A percentile compares a stretch with the other conserved stretches of the same genome.
Evolutionary conservation across 1,140 invertebrate genomes (phyloP).

Genomic region (Bombus superbus): DNA sequence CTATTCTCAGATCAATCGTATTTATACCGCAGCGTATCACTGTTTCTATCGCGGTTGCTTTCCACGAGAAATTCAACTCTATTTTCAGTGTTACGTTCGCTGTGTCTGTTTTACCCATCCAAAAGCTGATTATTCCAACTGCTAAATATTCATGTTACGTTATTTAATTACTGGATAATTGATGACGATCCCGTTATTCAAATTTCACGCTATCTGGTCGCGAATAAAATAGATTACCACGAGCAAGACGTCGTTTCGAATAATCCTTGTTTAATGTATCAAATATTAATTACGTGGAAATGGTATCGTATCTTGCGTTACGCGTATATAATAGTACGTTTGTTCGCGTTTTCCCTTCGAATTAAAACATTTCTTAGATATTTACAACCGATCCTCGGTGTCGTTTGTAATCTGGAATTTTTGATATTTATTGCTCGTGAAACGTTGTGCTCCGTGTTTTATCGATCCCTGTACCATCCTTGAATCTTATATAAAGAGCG

Average conservation of each 20-base stretch:
- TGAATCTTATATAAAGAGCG: no score
- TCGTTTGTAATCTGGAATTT: no score
- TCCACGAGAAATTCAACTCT: neutral
- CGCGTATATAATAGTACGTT: neutral
- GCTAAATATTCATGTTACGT: no score
- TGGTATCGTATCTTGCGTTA: neutral
- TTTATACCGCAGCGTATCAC: neutral
- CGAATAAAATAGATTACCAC: neutral
- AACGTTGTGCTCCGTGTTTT: no score
- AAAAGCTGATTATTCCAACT: neutral
- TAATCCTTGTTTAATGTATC: neutral
- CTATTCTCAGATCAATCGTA: neutral
- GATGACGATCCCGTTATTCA: neutral
- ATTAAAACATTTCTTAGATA: no score
- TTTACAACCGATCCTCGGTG: no score
- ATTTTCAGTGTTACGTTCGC: neutral
- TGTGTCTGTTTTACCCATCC: neutral
- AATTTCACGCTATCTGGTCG: neutral
- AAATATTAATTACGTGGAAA: neutral
- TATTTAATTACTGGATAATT: conserved; percentile 2
- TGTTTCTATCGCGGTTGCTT: neutral
- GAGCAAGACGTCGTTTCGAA: neutral
- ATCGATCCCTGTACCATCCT: no score
- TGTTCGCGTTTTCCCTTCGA: neutral
- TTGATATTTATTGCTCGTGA: no score